Conservation (phyloP, 1,140 invertebrate genomes). For the Drosophila baimaii region DNA sequence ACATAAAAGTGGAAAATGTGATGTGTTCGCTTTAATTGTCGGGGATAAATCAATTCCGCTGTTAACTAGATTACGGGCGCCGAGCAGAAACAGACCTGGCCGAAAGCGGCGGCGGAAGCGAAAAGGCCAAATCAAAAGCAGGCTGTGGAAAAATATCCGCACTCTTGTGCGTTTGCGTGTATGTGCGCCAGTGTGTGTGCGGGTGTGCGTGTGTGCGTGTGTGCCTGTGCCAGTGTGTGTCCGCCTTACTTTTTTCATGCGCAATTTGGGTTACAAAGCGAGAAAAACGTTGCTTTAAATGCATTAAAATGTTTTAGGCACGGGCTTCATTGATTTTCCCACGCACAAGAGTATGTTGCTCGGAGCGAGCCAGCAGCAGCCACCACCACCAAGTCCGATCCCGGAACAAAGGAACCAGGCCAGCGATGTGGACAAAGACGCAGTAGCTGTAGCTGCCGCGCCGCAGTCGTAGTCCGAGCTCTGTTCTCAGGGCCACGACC, state of each 20-base stretch:
- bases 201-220: constrained; percentile 29
- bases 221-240: constrained; percentile 46
- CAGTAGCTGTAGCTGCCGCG: constrained; percentile 52
- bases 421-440: constrained; percentile 40
- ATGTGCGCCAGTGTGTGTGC: constrained; percentile 28
- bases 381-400: constrained; percentile 6
- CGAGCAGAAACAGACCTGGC: constrained; percentile 27
- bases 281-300: constrained; percentile 73
- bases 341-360: constrained; percentile 73
- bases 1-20: constrained; percentile 38
- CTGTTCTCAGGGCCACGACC: constrained; percentile 8
- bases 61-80: constrained; percentile 32
- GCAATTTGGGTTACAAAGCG: constrained; percentile 81
- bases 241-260: constrained; percentile 77
- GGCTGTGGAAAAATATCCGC: constrained; percentile 59
- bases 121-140: constrained; percentile 32
- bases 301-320: constrained; percentile 70
- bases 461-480: constrained; percentile 17
- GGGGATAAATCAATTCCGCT: constrained; percentile 37
- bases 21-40: constrained; percentile 37
- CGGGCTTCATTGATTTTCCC: constrained; percentile 75
- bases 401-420: constrained; percentile 48
- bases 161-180: constrained; percentile 35
- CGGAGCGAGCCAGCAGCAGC: constrained; percentile 26
- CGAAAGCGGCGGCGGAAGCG: constrained; percentile 8